phyloP scores from a whole-genome alignment of 2,888 invertebrate genomes.

The Noctua comes region DNA sequence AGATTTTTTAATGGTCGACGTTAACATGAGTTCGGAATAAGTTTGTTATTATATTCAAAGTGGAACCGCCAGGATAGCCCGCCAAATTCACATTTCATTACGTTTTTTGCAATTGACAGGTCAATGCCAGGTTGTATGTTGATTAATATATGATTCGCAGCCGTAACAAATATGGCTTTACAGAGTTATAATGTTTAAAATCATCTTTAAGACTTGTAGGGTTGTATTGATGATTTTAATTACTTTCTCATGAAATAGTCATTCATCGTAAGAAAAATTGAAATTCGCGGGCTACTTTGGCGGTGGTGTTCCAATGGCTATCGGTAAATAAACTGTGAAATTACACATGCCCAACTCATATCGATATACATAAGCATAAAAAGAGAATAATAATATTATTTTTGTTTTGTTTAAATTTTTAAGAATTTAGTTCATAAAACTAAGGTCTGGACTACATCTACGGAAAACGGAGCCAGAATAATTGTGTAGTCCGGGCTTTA shows the following conservation, averaged over 20 bases:
- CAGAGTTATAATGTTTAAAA: no score
- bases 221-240: no score
- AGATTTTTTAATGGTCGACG: slow-evolving; percentile 1
- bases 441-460: neutral
- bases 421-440: slow-evolving; percentile 24
- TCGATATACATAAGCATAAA: neutral
- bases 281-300: neutral
- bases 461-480: neutral
- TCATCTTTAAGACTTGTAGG: no score
- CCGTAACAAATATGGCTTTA: no score
- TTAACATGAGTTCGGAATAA: slow-evolving; percentile 4
- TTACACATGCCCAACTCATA: neutral
- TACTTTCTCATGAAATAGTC: no score
- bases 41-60: no score
- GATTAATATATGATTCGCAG: no score
- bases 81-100: no score
- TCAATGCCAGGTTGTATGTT: no score
- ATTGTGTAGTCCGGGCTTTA: slow-evolving; percentile 11
- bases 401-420: slow-evolving; percentile 31
- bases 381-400: slow-evolving; percentile 13
- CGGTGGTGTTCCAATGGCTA: neutral
- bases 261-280: neutral
- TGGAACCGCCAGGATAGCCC: no score
- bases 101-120: no score
- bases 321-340: neutral